Evolutionary conservation across 2,888 invertebrate species (phyloP), one percentile per base, ranked within the genome.

Genomic region (Caenorhabditis panamensis): DNA sequence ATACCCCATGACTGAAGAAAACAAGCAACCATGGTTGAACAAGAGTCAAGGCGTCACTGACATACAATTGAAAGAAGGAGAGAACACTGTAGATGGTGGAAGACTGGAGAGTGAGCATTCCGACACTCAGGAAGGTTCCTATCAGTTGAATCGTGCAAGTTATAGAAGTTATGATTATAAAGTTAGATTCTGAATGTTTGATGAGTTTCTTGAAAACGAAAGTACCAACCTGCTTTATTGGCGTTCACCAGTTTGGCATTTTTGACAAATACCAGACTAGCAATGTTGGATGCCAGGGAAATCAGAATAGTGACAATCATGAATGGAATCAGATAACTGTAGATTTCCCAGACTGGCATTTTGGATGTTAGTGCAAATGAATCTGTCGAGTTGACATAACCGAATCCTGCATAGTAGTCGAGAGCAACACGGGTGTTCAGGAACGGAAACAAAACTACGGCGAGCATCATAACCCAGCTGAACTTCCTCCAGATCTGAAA

Each of bases 1-100:
- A 18, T n/a, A 71, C 71, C 16, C 44, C 41, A 22, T 54, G 13
- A 44, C 71, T 62, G 44, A 71, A 54, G 18, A 16, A 18, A 24
- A 71, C 4, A 22, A 71, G 62, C 18, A 71, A 22, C 71, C 71
- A 71, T 11, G 71, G 62, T 13, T 62, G 71, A 4, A 71, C 62
- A 4, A 71, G 54, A 22, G 54, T 71, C 44, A 71, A 51, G 0
- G 54, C 71, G 22, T 71, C 24, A 9, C 56, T 56, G 8, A 56
- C 56, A 13, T 36, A 61, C 16, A 61, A 28, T 16, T 18, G 44
- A n/a, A 18, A 5, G 26, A 61, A 44, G 6, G 61, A 61, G 16
- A 47, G n/a, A 13, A 44, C n/a, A 18, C 47, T 61, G 47, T 37
- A 13, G 24, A 61, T 13, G 26, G 41, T 3, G 18, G 47, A 24